Evolutionary conservation across 2,888 invertebrate species (phyloP).

Genomic region (Sphinx pinastri): DNA sequence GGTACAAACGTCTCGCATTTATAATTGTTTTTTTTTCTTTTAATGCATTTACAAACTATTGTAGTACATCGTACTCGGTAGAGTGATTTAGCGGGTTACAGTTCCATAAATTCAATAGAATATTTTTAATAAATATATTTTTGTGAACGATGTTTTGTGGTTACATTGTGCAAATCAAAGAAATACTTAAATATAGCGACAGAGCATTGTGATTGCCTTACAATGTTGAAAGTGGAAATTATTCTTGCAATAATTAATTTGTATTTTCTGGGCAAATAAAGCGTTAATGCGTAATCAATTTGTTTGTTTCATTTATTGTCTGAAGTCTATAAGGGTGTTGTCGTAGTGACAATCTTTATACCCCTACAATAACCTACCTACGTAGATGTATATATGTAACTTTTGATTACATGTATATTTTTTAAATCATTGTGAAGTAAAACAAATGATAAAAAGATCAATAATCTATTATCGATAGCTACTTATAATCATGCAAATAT

Average conservation of each 20-base stretch:
- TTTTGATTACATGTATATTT: too few relatives aligned
- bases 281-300: conserved; percentile 72
- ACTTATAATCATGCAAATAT: too few relatives aligned
- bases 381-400: too few relatives aligned
- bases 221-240: conserved; percentile 63
- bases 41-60: conserved; percentile 48
- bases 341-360: background rate
- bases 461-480: too few relatives aligned
- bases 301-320: conserved; percentile 50
- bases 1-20: conserved; percentile 39
- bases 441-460: too few relatives aligned
- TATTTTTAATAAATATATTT: conserved; percentile 76
- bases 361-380: too few relatives aligned
- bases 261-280: conserved; percentile 83
- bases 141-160: conserved; percentile 75
- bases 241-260: conserved; percentile 80
- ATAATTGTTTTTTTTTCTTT: conserved; percentile 35
- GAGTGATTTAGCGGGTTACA: conserved; percentile 58
- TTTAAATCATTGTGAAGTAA: too few relatives aligned
- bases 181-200: conserved; percentile 41
- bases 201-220: conserved; percentile 58
- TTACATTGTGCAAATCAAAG: conserved; percentile 48
- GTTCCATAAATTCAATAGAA: conserved; percentile 70
- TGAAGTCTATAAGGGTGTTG: too few relatives aligned
- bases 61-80: conserved; percentile 32